phyloP scores from a whole-genome alignment of 2,113 vertebrate genomes.

The Syngnathus typhle region DNA sequence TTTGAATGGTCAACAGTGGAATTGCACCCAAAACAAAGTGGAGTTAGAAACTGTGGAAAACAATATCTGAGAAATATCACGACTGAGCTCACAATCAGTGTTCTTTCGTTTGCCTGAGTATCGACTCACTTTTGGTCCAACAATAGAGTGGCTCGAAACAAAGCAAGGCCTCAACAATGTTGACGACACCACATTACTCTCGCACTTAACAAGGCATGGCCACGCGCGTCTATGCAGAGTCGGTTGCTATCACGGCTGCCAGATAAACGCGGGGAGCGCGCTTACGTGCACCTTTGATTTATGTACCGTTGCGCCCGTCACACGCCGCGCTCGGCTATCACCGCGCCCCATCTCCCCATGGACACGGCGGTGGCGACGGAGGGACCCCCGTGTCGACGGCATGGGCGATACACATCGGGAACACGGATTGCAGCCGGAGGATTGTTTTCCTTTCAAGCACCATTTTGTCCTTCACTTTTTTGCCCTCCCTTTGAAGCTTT shows the following conservation, averaged over 20 bases:
- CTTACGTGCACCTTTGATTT: slow-evolving; percentile 68
- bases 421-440: slow-evolving; percentile 26
- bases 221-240: slow-evolving; percentile 56
- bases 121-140: neutral
- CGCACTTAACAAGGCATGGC: slow-evolving; percentile 52
- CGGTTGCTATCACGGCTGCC: slow-evolving; percentile 45
- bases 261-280: slow-evolving; percentile 61
- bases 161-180: slow-evolving; percentile 43
- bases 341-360: slow-evolving; percentile 70
- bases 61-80: no score
- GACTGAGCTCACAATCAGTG: no score
- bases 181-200: slow-evolving; percentile 53
- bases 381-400: slow-evolving; percentile 66
- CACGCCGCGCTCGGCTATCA: slow-evolving; percentile 56
- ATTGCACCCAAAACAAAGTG: no score
- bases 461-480: slow-evolving; percentile 25
- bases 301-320: slow-evolving; percentile 72
- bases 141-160: neutral
- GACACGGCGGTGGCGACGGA: slow-evolving; percentile 60
- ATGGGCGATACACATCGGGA: slow-evolving; percentile 72
- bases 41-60: no score
- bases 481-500: slow-evolving; percentile 15
- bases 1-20: no score
- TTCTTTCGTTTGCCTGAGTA: no score
- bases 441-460: slow-evolving; percentile 29